These are phyloP conservation scores for Chaetoderma sp. DNA, from an alignment of 2,888 invertebrate species.

Conservation along the genomic window DNA sequence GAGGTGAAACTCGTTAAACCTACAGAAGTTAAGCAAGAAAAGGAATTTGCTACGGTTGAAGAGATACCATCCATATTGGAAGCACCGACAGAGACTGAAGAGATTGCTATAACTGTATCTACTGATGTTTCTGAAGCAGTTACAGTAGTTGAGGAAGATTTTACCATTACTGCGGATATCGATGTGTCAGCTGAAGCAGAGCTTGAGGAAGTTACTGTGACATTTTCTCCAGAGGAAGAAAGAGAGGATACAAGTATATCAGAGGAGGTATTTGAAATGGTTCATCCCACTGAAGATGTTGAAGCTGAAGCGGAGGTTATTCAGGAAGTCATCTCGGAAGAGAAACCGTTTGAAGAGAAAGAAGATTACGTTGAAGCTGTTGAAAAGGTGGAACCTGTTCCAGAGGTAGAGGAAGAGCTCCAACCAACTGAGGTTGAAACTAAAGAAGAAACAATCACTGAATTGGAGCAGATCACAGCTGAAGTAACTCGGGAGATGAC, in stretches of 20 bases:
- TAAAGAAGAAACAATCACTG: not conserved
- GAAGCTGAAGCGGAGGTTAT: conserved; percentile 12
- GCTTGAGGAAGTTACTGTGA: not conserved
- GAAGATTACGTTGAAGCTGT: not conserved
- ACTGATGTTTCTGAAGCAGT: not conserved
- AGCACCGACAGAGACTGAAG: not conserved
- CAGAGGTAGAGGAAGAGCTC: not conserved
- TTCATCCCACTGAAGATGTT: conserved; percentile 21
- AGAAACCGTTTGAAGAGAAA: not conserved
- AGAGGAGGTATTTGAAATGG: conserved; percentile 30
- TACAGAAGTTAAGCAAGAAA: not conserved
- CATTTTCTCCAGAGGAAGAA: not conserved
- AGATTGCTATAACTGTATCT: not conserved
- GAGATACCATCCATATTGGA: not conserved
- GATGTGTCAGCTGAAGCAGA: not conserved
- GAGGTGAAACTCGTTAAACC: conserved; percentile 6
- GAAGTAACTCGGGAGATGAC: not conserved
- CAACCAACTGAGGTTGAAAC: not conserved
- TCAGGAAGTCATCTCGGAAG: not conserved
- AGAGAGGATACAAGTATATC: conserved; percentile 12
- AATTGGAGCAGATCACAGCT: not conserved
- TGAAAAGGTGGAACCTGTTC: not conserved
- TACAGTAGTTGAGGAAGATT: not conserved
- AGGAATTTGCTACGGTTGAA: not conserved
- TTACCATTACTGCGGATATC: not conserved